Base-by-base conservation (phyloP, 2,113 vertebrate species). In the Myodes glareolus region DNA sequence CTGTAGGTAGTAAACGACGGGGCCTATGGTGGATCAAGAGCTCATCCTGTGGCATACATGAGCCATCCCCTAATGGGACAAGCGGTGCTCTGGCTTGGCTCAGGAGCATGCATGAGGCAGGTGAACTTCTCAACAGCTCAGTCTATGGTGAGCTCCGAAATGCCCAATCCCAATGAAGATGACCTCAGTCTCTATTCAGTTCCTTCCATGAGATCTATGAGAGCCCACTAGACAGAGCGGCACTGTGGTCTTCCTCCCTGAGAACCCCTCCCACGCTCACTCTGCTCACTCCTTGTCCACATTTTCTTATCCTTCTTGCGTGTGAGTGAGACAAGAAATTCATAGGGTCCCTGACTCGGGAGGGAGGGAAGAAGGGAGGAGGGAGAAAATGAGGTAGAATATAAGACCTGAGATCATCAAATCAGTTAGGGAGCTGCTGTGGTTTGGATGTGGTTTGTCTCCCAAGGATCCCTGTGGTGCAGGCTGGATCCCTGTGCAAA, bases 381-480 rank as follows among this genome's bases (percentile, higher is more conserved):
- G 1, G 8, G 27, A 50, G 9, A 39, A 45, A 58, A 31, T 23
- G 0, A n/a, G 72, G 3, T 36, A 42, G 7, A 31, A 4, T 2
- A 23, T 67, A 3, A 70, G 68, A 65, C 25, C 17, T 5, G 29
- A 80, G 65, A 6, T 23, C 85, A 63, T 52, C 39, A 36, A 63
- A 27, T 75, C 52, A 36, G 2, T 39, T 45, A 78, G 31, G 50
- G 10, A 14, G 39, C 42, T 72, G 10, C 17, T 10, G 6, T 29
- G 17, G 4, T 88, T 78, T 19, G 47, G 16, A 75, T n/a, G 31
- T 47, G 52, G 36, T 50, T 17, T 65, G 31, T 63, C 10, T 5
- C 50, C 36, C 21, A 31, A 73, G 65, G 76, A 47, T 5, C 33
- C 25, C 2, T n/a, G 39, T 36, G 23, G 11, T 63, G 23, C 50